Evolutionary conservation across 2,113 vertebrate species (phyloP).

Genomic region (Zosterops pallidus): DNA sequence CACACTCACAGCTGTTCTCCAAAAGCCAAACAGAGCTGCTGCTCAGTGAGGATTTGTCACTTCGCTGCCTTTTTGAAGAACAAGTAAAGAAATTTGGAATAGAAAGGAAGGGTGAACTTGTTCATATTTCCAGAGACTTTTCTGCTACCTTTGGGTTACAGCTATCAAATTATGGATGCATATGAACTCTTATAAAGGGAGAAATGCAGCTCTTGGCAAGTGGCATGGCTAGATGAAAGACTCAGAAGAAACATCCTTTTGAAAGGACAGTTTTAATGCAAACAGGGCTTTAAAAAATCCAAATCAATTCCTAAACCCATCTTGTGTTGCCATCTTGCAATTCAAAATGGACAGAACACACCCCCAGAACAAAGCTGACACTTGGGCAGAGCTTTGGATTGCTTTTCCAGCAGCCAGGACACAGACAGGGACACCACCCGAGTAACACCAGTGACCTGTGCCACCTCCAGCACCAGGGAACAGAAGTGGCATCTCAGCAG

Average conservation of each 20-base stretch:
- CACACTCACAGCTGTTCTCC: neutral
- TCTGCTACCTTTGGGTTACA: neutral
- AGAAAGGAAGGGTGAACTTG: neutral
- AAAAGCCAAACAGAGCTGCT: neutral
- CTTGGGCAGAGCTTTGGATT: neutral
- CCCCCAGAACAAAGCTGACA: neutral
- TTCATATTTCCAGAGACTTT: neutral
- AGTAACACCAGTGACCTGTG: neutral
- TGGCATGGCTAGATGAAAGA: rapidly evolving
- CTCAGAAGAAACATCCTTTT: neutral
- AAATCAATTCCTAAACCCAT: neutral
- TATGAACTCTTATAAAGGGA: neutral
- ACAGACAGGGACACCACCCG: rapidly evolving
- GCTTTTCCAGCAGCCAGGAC: neutral
- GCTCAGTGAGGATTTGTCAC: neutral
- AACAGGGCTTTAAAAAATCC: neutral
- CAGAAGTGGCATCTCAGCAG: neutral
- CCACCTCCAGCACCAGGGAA: neutral
- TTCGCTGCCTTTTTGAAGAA: neutral
- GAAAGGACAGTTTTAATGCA: neutral
- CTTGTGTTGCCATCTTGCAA: neutral
- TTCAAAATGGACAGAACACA: neutral
- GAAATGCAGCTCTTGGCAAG: neutral
- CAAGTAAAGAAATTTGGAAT: neutral
- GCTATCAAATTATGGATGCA: neutral